Evolutionary conservation across 2,797 vertebrate genomes (phyloP).

Genomic region (Sebastiscus tertius): DNA sequence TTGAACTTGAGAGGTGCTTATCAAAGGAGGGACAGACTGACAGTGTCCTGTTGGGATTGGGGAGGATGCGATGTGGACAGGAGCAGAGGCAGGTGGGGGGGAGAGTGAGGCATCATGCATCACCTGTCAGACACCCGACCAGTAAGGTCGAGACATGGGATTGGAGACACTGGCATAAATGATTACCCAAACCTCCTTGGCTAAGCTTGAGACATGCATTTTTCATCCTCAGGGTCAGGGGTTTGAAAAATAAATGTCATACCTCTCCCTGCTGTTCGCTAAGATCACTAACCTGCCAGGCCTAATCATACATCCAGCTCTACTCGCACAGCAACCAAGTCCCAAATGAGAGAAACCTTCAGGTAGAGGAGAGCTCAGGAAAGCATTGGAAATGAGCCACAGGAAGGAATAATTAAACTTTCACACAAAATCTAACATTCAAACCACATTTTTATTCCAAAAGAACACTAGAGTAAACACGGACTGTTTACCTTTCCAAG

Average conservation of each 20-base stretch:
- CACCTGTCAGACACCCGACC: slow-evolving; percentile 73
- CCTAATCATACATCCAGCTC: slow-evolving; percentile 68
- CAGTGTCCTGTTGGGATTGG: slow-evolving; percentile 39
- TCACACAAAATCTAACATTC: slow-evolving; percentile 19
- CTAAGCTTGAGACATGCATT: slow-evolving; percentile 75
- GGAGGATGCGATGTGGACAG: slow-evolving; percentile 19
- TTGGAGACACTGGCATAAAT: slow-evolving; percentile 76
- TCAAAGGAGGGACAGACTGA: slow-evolving; percentile 60
- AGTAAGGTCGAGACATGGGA: slow-evolving; percentile 69
- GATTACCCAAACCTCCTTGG: slow-evolving; percentile 73
- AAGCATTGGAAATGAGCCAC: slow-evolving; percentile 29
- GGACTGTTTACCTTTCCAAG: slow-evolving; percentile 42
- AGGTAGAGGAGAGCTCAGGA: slow-evolving; percentile 18
- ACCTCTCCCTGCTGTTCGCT: slow-evolving; percentile 61
- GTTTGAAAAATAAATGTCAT: slow-evolving; percentile 81
- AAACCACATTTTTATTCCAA: slow-evolving; percentile 11
- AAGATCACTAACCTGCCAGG: slow-evolving; percentile 71
- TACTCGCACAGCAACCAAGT: slow-evolving; percentile 42
- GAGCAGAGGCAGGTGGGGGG: neutral
- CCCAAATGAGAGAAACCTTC: slow-evolving; percentile 56
- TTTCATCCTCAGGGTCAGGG: slow-evolving; percentile 76
- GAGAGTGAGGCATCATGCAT: slow-evolving; percentile 63
- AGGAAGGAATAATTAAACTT: slow-evolving; percentile 23
- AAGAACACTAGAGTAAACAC: slow-evolving; percentile 31
- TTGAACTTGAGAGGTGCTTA: slow-evolving; percentile 71